These are phyloP conservation scores for Zoanthus sansibaricus DNA, from an alignment of 92 coral and sea anemone species.

Conservation along the genomic window DNA sequence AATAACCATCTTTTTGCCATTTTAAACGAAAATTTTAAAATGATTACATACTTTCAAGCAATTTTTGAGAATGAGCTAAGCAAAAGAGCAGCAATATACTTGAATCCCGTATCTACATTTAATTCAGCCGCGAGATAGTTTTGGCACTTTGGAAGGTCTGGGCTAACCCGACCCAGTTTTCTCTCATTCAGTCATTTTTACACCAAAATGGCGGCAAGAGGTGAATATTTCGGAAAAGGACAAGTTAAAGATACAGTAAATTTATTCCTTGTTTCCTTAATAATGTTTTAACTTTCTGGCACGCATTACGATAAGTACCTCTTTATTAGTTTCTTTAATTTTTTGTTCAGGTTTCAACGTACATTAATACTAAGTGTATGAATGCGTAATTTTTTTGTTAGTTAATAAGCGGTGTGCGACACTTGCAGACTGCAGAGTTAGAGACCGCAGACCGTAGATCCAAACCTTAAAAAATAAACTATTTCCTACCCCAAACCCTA, in stretches of 20 bases:
- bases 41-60: too few species aligned
- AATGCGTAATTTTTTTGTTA: background rate
- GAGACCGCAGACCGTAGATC: too few species aligned
- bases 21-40: too few species aligned
- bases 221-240: constrained; percentile 18
- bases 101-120: background rate
- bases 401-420: too few species aligned
- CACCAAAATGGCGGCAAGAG: constrained; percentile 41
- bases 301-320: background rate
- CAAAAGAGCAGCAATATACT: background rate
- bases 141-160: background rate
- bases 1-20: too few species aligned
- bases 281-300: background rate
- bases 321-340: background rate
- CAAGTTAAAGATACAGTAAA: constrained; percentile 31
- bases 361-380: background rate
- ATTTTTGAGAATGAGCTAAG: background rate
- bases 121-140: background rate
- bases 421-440: too few species aligned
- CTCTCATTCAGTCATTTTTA: background rate
- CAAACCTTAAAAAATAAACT: too few species aligned
- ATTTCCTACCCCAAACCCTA: too few species aligned
- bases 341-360: background rate
- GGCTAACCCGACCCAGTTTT: constrained; percentile 36
- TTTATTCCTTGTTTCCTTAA: background rate